Percentiles rank a stretch among this genome's conserved stretches.
Conservation (phyloP, 2,888 invertebrate species). For the Oeneis ivallda region DNA sequence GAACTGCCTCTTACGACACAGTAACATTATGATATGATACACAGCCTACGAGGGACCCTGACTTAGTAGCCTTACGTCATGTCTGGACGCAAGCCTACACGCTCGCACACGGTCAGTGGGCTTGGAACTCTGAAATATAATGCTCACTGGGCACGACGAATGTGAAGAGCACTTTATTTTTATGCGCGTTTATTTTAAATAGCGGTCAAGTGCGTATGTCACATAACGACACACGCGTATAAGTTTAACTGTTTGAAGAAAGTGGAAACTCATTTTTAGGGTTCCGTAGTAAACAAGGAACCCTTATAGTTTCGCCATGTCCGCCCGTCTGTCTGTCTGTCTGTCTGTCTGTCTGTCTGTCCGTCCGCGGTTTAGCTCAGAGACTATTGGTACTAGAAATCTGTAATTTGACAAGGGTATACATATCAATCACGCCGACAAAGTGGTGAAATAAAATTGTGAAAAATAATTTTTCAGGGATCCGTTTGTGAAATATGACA, state of each 20-base stretch:
- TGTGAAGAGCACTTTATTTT: constrained; percentile 14
- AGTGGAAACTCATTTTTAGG: not conserved
- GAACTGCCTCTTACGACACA: not conserved
- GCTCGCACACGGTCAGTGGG: constrained; percentile 18
- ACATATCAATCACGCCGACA: too few relatives aligned
- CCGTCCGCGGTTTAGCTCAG: too few relatives aligned
- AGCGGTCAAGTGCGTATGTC: not conserved
- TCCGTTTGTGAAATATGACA: too few relatives aligned
- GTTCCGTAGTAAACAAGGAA: too few relatives aligned
- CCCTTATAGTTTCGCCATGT: too few relatives aligned
- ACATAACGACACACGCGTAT: not conserved
- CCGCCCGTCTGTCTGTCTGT: too few relatives aligned
- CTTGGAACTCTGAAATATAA: not conserved
- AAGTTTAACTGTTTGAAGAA: not conserved
- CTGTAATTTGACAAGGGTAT: too few relatives aligned
- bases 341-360: too few relatives aligned
- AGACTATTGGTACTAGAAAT: too few relatives aligned
- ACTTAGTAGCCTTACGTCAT: constrained; percentile 69
- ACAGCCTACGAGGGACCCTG: constrained; percentile 57
- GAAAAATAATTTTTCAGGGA: too few relatives aligned
- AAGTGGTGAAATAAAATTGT: too few relatives aligned
- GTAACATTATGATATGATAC: constrained; percentile 8
- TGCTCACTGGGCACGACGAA: not conserved
- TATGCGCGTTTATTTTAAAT: constrained; percentile 3
- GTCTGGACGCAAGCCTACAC: constrained; percentile 24